Base-by-base conservation (phyloP, 2,888 invertebrate species). In the Ferdinandea cuprea region DNA sequence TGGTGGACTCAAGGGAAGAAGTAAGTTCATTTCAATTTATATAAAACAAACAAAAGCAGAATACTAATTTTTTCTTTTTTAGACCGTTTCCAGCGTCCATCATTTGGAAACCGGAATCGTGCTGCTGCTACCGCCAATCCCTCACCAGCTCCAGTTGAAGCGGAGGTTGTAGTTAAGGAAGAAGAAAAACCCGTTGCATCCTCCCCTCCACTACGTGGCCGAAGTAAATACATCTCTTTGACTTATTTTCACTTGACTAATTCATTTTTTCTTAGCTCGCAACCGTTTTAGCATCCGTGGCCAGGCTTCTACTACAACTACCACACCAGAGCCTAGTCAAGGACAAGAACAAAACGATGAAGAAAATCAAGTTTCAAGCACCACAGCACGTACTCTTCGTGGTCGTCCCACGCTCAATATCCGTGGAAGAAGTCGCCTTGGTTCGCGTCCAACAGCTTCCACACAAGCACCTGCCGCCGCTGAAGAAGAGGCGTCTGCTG, bases 211-310 rank as follows among this genome's bases (percentile, higher is more conserved):
- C 46, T 89, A 7, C 89, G 90, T 46, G 89, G 90, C 71, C 87
- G 89, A 88, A 91, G 91, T 91, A 86, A 88, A 88, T 87, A 0
- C n/a, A 11, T 25, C 42, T 25, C 6, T 28, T 50, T 11, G 19
- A 1, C 0, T 42, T 13, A 15, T 8, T 7, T 15, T 2, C 0
- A 15, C 9, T 37, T n/a, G 35, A 54, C 7, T 48, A 19, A 15
- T 0, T 37, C 11, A 2, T 69, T 21, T 50, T 8, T 4, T 46
- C 85, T 1, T 73, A 91, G 91, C 91, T 25, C 90, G 91, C 48
- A 91, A 91, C 85, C 91, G 91, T 46, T 91, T 91, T 73, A 91
- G 89, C 46, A 72, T 91, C 48, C 90, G 91, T 13, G 89, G 89
- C 15, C 87, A 88, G n/a, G 87, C 88, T 35, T 88, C 88, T 8